A percentile compares a stretch with the other conserved stretches of the same genome.
phyloP scores from a whole-genome alignment of 1,140 invertebrate species.

The Arctopsyche grandis region DNA sequence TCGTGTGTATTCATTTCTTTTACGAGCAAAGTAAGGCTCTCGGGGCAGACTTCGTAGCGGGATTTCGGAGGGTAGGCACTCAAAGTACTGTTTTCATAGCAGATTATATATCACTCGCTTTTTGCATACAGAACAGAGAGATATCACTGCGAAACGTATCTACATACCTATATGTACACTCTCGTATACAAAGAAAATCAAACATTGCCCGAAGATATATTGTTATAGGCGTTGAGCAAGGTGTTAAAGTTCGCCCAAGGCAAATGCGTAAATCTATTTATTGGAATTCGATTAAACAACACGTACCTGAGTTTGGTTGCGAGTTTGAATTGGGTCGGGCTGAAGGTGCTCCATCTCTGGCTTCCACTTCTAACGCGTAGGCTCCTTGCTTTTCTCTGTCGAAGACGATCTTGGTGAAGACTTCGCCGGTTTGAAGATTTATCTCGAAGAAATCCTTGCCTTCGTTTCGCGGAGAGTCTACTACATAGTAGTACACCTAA shows the following conservation, averaged over 20 bases:
- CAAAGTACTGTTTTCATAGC: conserved; percentile 19
- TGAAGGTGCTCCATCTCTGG: conserved; percentile 91
- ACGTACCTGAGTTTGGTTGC: conserved; percentile 91
- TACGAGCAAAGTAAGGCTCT: conserved; percentile 9
- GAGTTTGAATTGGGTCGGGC: conserved; percentile 90
- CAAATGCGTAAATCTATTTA: no score
- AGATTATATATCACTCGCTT: conserved; percentile 23
- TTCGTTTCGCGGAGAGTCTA: conserved; percentile 88
- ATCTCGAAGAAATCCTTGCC: conserved; percentile 96
- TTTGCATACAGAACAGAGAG: conserved; percentile 3
- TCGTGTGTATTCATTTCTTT: conserved; percentile 25
- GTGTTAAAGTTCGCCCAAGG: no score
- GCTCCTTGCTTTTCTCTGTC: conserved; percentile 94
- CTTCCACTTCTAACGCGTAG: conserved; percentile 93
- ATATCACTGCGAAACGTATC: not conserved
- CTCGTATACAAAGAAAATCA: no score
- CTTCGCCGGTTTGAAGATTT: conserved; percentile 91
- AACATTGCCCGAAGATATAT: no score
- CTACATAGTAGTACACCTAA: conserved; percentile 91
- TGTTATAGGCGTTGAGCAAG: no score
- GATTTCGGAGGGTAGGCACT: not conserved
- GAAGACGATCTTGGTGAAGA: conserved; percentile 93
- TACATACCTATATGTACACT: no score
- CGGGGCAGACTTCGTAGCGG: conserved; percentile 1
- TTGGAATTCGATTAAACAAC: not conserved